Percentiles rank a stretch among this genome's conserved stretches.
phyloP scores from a whole-genome alignment of 2,888 invertebrate genomes.

The Caenorhabditis sinica region DNA sequence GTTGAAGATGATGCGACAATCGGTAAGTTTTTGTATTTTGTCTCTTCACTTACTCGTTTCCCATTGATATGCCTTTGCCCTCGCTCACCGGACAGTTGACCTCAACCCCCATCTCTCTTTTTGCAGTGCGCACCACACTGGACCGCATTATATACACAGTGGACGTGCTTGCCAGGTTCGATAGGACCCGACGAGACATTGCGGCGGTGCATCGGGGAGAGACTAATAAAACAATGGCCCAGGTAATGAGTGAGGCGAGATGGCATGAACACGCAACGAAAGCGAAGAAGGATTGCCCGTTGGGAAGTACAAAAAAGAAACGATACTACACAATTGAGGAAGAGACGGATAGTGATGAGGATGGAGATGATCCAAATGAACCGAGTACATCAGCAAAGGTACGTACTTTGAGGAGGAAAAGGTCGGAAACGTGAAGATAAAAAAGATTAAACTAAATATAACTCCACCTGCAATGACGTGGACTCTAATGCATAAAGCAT shows the following conservation, averaged over 20 bases:
- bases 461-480: too few relatives aligned
- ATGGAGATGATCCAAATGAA: conserved; percentile 29
- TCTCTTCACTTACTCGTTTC: not conserved
- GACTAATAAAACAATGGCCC: conserved; percentile 41
- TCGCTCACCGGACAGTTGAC: conserved; percentile 27
- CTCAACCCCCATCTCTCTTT: conserved; percentile 21
- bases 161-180: conserved; percentile 42
- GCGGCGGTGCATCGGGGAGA: conserved; percentile 36
- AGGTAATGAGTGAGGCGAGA: conserved; percentile 41
- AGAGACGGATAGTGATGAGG: conserved; percentile 10
- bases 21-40: conserved; percentile 16
- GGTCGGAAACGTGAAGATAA: not conserved
- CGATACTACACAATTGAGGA: conserved; percentile 28
- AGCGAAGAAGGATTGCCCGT: conserved; percentile 52
- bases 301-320: conserved; percentile 44
- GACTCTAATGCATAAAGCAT: too few relatives aligned
- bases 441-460: not conserved
- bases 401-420: not conserved
- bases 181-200: conserved; percentile 38
- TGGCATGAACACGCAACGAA: conserved; percentile 58
- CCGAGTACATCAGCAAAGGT: conserved; percentile 33
- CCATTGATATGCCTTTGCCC: not conserved
- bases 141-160: conserved; percentile 45
- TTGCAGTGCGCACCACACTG: conserved; percentile 48
- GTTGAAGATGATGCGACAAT: conserved; percentile 52